Evolutionary conservation across 2,888 invertebrate species (phyloP), one percentile per base, ranked within the genome.

Genomic region (Zele albiditarsus): DNA sequence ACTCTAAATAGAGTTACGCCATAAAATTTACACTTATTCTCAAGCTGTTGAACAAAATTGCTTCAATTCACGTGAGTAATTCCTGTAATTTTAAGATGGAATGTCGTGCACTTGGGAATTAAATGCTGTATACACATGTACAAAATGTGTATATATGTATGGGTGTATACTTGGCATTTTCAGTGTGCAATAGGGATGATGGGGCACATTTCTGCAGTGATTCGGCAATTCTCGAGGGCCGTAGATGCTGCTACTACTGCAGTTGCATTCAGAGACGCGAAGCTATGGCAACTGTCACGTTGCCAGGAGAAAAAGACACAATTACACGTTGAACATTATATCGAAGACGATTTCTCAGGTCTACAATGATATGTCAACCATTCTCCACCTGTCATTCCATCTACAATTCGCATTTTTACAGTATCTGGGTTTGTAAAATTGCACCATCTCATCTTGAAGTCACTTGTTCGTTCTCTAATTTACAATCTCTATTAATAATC

Each of bases 171-270:
- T 69, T 68, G 71, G 63, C 67, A 77, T 62, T 71, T 77, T 75
- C 28, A 23, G 20, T 62, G 60, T 25, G 53, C 46, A 14, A 60
- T 31, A 67, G 69, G 71, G 73, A 70, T 28, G 75, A 73, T 65
- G 71, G 58, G n/a, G 20, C 20, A 10, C 76, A 71, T 81, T 81
- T 79, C 84, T 79, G 84, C 84, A 84, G 84, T 84, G 84, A 84
- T 84, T 84, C 84, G 81, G 81, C 83, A 82, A 79, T 84, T 81
- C 81, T 84, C 78, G 77, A 83, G 81, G 81, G 81, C 82, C 82
- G 84, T 81, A 81, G 46, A 53, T 53, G 53, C 23, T 53, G n/a
- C 20, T 53, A 12, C 12, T 42, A 20, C 53, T 53, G 20, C 53
- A 53, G 20, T 53, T 53, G 53, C 53, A 53, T 53, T 53, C 20